Conservation (phyloP, 2,113 vertebrate genomes). For the Meriones unguiculatus region DNA sequence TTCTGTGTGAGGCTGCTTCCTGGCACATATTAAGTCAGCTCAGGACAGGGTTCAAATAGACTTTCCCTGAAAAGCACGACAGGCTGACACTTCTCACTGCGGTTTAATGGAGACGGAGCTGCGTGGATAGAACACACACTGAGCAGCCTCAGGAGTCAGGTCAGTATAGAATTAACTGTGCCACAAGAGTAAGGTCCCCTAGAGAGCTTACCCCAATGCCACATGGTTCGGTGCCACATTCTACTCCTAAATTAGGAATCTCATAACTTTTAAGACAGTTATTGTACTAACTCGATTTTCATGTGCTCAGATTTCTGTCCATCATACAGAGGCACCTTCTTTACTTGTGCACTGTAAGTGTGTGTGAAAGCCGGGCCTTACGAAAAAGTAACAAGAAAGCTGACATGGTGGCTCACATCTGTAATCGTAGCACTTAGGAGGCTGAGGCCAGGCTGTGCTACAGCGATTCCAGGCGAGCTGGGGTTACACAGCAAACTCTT, state of each 20-base stretch:
- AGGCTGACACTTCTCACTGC: constrained; percentile 51
- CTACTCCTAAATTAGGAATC: constrained; percentile 6
- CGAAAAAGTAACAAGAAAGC: neutral
- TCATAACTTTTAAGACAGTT: constrained; percentile 38
- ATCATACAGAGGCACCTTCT: neutral
- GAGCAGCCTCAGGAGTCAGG: neutral
- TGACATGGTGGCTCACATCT: neutral
- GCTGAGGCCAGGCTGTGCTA: neutral
- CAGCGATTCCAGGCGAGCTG: neutral
- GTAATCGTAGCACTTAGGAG: neutral
- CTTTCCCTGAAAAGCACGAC: constrained; percentile 67
- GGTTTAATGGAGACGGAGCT: constrained; percentile 57
- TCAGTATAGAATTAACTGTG: constrained; percentile 33
- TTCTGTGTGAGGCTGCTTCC: constrained; percentile 19
- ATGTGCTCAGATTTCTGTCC: neutral
- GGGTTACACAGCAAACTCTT: neutral
- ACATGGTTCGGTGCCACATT: neutral
- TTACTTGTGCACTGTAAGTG: neutral
- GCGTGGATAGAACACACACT: constrained; percentile 55
- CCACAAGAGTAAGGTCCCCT: constrained; percentile 7
- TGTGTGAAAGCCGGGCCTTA: neutral
- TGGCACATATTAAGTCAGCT: constrained; percentile 50
- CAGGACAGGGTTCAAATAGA: constrained; percentile 63
- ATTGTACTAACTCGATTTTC: constrained; percentile 27
- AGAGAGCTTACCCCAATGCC: constrained; percentile 52